Evolutionary conservation across 2,888 invertebrate species (phyloP), one percentile per base, ranked within the genome.

Genomic region (Thecophora atra): DNA sequence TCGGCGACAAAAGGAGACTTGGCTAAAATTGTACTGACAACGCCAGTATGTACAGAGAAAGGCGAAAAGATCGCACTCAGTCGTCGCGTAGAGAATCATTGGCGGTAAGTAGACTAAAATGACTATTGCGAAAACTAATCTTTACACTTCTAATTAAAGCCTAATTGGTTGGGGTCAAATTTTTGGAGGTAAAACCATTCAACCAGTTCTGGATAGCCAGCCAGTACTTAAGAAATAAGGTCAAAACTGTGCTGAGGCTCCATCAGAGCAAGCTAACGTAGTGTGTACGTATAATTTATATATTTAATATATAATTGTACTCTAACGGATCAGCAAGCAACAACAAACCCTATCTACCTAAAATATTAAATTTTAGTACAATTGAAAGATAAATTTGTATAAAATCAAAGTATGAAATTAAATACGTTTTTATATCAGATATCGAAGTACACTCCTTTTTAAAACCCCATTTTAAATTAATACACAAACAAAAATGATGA

Each of bases 141-240:
- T 54, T 6, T 11, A 42, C 11, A 64, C 5, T 7, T 6, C 5
- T 17, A 54, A 4, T 89, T 89, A 37, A 89, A 94, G 94, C 87
- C 92, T 99, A 85, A 99, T 99, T 86, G 99, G 99, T 79, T 99
- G 99, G 99, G 99, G 99, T 79, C 97, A 98, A 87, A 99, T 99
- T 87, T 93, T 97, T 87, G 95, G 97, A 85, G 99, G 99, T 79
- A 94, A 95, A 85, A 97, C 97, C 79, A 97, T 99, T 83, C 94
- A 95, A 82, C 98, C 98, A 71, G 83, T 84, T 70, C 73, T 79
- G 54, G 80, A 81, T 74, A 77, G 80, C 72, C 78, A 81, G 72
- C 77, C 79, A 65, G 70, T 70, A 8, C 7, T 11, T 44, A 70
- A 70, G 37, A 62, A 62, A 62, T 70, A 52, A 64, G 63, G 42